Percentiles rank a stretch among this genome's conserved stretches.
Evolutionary conservation across 2,113 vertebrate species (phyloP).

Genomic region (Paradisaea rubra): DNA sequence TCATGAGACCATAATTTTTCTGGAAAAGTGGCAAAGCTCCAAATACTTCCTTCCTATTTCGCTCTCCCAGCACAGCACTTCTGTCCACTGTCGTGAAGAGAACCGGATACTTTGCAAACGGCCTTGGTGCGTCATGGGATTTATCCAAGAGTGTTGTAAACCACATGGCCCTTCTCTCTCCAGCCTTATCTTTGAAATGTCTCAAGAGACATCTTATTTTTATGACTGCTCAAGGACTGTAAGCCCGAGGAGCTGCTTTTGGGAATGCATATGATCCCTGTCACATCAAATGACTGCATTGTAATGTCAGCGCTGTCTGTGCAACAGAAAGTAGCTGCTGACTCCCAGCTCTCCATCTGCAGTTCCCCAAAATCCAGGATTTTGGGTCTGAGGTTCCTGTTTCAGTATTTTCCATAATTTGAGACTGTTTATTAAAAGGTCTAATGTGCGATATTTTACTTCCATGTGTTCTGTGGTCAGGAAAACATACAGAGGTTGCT

Average conservation of each 20-base stretch:
- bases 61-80: not conserved
- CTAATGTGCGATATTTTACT: not conserved
- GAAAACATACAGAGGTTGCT: not conserved
- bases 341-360: not conserved
- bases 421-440: not conserved
- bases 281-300: not conserved
- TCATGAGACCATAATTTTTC: not conserved
- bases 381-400: not conserved
- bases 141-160: conserved; percentile 33
- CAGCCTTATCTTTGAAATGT: conserved; percentile 39
- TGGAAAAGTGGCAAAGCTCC: not conserved
- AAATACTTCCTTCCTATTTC: not conserved
- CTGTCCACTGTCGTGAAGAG: not conserved
- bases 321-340: not conserved
- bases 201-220: conserved; percentile 40
- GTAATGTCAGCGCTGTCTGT: not conserved
- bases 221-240: conserved; percentile 32
- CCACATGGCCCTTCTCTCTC: conserved; percentile 18
- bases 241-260: conserved; percentile 3
- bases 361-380: not conserved
- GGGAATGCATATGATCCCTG: conserved; percentile 41
- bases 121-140: not conserved
- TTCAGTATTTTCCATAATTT: not conserved
- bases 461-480: not conserved
- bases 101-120: not conserved